phyloP scores from a whole-genome alignment of 2,888 invertebrate genomes.

The Dolomedes plantarius region DNA sequence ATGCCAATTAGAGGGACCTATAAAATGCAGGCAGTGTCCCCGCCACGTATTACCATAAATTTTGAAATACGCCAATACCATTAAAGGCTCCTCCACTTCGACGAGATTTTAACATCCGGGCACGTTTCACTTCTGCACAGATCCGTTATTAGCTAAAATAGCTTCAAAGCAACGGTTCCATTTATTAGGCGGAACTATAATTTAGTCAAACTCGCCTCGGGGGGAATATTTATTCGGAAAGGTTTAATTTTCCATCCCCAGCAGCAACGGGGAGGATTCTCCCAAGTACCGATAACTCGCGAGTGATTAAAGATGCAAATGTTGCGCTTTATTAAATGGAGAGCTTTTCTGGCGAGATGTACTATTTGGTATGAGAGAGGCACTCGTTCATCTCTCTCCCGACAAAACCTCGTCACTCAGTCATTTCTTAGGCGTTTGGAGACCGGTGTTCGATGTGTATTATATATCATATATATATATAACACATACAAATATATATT shows the following conservation, averaged over 20 bases:
- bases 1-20: not conserved
- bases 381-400: too few species aligned
- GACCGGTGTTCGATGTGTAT: too few species aligned
- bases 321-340: slow-evolving; percentile 43
- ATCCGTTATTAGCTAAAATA: slow-evolving; percentile 62
- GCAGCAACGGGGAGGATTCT: not conserved
- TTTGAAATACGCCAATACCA: not conserved
- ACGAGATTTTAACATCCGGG: slow-evolving; percentile 13
- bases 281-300: slow-evolving; percentile 28
- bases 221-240: slow-evolving; percentile 62
- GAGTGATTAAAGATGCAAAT: slow-evolving; percentile 58
- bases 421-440: too few species aligned
- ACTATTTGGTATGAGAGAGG: too few species aligned
- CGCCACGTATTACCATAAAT: slow-evolving; percentile 4
- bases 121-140: slow-evolving; percentile 5
- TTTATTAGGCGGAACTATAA: slow-evolving; percentile 58
- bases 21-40: not conserved
- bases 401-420: too few species aligned
- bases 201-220: slow-evolving; percentile 46
- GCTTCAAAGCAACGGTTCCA: slow-evolving; percentile 43
- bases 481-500: too few species aligned
- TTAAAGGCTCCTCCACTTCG: not conserved
- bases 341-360: not conserved
- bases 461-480: too few species aligned
- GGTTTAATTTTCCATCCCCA: slow-evolving; percentile 39